Conservation (phyloP, 2,888 invertebrate genomes). For the Chouioia cunea region DNA sequence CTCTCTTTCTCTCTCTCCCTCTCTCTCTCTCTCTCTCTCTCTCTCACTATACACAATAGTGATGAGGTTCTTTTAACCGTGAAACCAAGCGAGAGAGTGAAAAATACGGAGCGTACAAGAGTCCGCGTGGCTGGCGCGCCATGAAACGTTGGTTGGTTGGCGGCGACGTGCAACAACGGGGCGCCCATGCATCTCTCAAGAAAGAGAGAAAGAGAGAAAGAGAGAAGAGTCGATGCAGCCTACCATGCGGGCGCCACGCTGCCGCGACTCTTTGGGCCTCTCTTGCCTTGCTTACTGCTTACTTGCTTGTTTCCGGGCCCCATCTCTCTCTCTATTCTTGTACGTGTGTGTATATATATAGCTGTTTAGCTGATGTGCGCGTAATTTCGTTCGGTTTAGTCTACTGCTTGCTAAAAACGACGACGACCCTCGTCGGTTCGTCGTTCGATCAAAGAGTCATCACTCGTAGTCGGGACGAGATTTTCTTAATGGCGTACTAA, state of each 20-base stretch:
- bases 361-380: no score
- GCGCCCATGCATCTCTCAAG: no score
- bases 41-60: background rate
- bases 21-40: background rate
- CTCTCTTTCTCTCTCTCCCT: background rate
- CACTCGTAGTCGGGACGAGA: no score
- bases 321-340: conserved; percentile 47
- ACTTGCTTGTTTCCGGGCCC: conserved; percentile 19
- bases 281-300: no score
- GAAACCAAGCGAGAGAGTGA: background rate
- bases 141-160: conserved; percentile 5
- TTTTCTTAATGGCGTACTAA: no score
- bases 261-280: conserved; percentile 57
- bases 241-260: conserved; percentile 59
- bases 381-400: no score
- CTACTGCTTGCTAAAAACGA: no score
- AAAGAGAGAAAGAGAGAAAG: conserved; percentile 35
- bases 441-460: no score
- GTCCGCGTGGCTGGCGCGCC: background rate
- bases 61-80: no score
- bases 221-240: conserved; percentile 49
- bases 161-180: conserved; percentile 3
- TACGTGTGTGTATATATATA: no score
- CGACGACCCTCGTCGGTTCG: no score
- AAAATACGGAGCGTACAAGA: conserved; percentile 30